A percentile compares a stretch with the other conserved stretches of the same genome.
phyloP scores from a whole-genome alignment of 2,888 invertebrate genomes.

The Scaptomyza tumidula region DNA sequence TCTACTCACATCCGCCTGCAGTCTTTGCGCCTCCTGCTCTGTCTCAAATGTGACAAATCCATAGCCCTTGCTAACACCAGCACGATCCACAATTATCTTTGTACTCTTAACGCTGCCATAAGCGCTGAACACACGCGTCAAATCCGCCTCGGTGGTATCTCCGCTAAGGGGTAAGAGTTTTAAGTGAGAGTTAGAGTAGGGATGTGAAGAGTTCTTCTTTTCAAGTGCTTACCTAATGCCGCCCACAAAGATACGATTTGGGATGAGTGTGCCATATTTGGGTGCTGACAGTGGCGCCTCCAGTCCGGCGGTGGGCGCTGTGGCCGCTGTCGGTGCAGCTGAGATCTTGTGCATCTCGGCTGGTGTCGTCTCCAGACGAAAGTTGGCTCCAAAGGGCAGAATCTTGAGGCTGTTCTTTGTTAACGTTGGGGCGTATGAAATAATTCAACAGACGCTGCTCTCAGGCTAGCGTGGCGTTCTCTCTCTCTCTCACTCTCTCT shows the following conservation, averaged over 20 bases:
- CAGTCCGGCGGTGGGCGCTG: conserved; percentile 80
- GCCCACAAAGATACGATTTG: conserved; percentile 98
- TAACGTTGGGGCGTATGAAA: conserved; percentile 34
- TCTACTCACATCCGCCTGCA: conserved; percentile 88
- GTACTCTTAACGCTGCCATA: conserved; percentile 96
- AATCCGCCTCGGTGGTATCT: conserved; percentile 95
- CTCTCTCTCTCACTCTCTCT: neutral
- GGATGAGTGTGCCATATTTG: conserved; percentile 93
- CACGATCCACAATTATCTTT: conserved; percentile 97
- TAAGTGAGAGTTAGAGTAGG: neutral
- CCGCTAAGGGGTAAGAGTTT: conserved; percentile 84
- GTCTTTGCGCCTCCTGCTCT: conserved; percentile 92
- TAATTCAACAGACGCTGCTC: conserved; percentile 11
- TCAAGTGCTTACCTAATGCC: conserved; percentile 89
- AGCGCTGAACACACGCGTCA: conserved; percentile 95
- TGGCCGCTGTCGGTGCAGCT: conserved; percentile 80
- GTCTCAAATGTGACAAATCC: conserved; percentile 94
- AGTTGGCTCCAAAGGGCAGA: conserved; percentile 82
- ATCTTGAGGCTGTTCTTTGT: conserved; percentile 76
- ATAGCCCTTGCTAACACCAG: conserved; percentile 93
- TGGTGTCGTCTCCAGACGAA: conserved; percentile 81
- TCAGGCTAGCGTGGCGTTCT: conserved; percentile 8
- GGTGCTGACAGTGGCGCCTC: conserved; percentile 85
- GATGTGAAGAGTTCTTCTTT: no score
- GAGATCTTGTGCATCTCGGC: conserved; percentile 83